phyloP scores from a whole-genome alignment of 2,113 vertebrate species.

The Mus musculus region DNA sequence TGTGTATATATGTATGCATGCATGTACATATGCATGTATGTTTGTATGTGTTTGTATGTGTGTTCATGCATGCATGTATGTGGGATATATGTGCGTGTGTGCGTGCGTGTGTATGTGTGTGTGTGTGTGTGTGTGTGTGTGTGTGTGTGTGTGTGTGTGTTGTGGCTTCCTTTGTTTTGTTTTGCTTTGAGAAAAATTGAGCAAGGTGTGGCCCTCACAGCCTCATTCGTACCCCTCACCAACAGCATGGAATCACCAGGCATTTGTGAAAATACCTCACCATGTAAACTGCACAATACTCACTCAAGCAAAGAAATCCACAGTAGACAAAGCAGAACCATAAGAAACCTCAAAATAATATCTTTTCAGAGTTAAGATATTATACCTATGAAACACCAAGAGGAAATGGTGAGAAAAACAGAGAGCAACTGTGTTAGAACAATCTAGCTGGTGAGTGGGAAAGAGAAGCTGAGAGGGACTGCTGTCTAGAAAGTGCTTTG shows the following conservation, averaged over 20 bases:
- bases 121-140: not conserved
- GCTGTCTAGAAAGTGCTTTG: not conserved
- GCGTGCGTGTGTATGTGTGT: not conserved
- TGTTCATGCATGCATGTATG: not conserved
- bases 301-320: conserved; percentile 17
- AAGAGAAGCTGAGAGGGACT: not conserved
- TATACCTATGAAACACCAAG: conserved; percentile 25
- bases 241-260: not conserved
- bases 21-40: not conserved
- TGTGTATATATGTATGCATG: no score
- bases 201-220: not conserved
- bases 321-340: not conserved
- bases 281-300: conserved; percentile 11
- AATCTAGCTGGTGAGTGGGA: no score
- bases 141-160: not conserved
- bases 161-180: not conserved
- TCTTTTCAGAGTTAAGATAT: not conserved
- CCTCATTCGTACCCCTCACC: not conserved
- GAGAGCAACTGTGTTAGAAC: not conserved
- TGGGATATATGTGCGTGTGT: not conserved
- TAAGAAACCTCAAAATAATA: conserved; percentile 40
- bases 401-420: not conserved
- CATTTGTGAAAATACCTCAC: not conserved
- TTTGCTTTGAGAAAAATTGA: not conserved
- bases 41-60: not conserved